Conservation (phyloP, 2,113 vertebrate genomes). For the Psammodynastes pulverulentus region DNA sequence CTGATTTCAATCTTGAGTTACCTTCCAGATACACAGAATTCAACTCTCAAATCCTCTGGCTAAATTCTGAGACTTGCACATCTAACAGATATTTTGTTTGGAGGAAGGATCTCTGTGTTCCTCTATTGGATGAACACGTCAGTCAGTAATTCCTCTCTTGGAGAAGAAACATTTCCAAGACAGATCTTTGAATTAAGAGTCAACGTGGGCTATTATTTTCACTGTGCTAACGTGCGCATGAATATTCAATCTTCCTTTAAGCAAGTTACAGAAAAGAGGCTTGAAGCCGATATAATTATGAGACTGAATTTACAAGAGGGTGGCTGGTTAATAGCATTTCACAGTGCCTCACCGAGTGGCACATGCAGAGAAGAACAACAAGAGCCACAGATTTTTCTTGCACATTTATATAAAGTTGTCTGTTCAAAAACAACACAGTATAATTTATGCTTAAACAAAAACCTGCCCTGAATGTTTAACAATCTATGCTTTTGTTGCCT, state of each 20-base stretch:
- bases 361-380: neutral
- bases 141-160: neutral
- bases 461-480: neutral
- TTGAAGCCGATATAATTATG: neutral
- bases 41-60: neutral
- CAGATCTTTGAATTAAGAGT: neutral
- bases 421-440: neutral
- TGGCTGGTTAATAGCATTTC: constrained; percentile 14
- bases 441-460: neutral
- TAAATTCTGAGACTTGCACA: neutral
- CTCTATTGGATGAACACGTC: neutral
- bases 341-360: neutral
- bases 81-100: neutral
- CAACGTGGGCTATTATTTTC: neutral
- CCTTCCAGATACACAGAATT: neutral
- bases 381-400: neutral
- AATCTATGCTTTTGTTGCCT: neutral
- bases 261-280: neutral
- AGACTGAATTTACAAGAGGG: neutral
- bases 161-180: neutral
- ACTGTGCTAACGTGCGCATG: neutral
- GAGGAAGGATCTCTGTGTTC: neutral
- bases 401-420: neutral
- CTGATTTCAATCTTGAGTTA: neutral
- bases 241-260: constrained; percentile 15